Conservation (phyloP, 2,888 invertebrate genomes). For the Saturnia japonica region DNA sequence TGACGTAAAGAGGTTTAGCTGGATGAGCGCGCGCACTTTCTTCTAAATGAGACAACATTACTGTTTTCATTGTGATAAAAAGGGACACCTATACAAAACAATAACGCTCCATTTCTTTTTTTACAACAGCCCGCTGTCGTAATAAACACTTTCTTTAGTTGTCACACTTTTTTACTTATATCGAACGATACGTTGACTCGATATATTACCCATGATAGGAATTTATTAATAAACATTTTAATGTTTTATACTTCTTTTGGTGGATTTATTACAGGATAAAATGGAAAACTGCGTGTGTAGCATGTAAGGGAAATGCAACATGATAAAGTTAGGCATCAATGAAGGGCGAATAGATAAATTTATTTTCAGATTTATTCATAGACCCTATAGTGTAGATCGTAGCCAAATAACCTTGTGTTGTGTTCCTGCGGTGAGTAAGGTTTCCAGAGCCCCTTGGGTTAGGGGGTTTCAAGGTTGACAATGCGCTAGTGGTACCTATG, state of each 20-base stretch:
- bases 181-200: slow-evolving; percentile 66
- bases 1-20: slow-evolving; percentile 69
- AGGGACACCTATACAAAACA: slow-evolving; percentile 62
- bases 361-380: too few relatives aligned
- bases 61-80: slow-evolving; percentile 34
- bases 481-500: too few relatives aligned
- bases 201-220: slow-evolving; percentile 31
- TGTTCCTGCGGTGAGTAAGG: too few relatives aligned
- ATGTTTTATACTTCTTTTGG: background rate
- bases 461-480: too few relatives aligned
- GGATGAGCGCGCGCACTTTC: slow-evolving; percentile 71
- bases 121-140: slow-evolving; percentile 54
- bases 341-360: too few relatives aligned
- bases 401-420: too few relatives aligned
- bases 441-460: too few relatives aligned
- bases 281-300: too few relatives aligned
- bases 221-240: slow-evolving; percentile 14
- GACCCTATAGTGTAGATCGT: too few relatives aligned
- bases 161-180: slow-evolving; percentile 51
- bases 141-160: slow-evolving; percentile 70
- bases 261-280: too few relatives aligned
- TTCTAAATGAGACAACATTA: slow-evolving; percentile 58
- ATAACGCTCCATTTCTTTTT: slow-evolving; percentile 60
- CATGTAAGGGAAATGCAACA: too few relatives aligned
- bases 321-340: too few relatives aligned